phyloP scores from a whole-genome alignment of 2,797 vertebrate genomes.

The Odontamblyopus lacepedii region DNA sequence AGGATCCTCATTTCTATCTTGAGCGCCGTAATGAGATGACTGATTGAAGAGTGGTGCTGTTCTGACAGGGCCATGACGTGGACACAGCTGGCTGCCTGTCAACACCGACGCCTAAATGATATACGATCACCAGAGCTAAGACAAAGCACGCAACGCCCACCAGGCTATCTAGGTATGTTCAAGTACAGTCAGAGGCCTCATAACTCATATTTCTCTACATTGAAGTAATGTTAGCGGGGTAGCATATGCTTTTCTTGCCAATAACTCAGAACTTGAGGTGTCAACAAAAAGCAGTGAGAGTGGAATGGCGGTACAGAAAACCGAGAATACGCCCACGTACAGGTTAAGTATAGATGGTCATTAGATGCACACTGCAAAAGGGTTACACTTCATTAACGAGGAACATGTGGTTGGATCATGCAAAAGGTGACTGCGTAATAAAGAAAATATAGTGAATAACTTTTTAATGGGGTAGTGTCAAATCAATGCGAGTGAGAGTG shows the following conservation, averaged over 20 bases:
- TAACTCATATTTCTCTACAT: not conserved
- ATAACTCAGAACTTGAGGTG: not conserved
- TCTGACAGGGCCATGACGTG: constrained; percentile 68
- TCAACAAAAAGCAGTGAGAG: constrained; percentile 7
- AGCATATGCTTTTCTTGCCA: not conserved
- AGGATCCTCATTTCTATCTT: constrained; percentile 51
- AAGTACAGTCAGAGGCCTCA: constrained; percentile 14
- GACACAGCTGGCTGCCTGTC: constrained; percentile 72
- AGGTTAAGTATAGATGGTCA: not conserved
- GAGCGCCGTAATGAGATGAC: constrained; percentile 68
- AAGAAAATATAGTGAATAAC: not conserved
- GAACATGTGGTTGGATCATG: not conserved
- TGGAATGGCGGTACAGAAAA: constrained; percentile 46
- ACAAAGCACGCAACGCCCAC: constrained; percentile 53
- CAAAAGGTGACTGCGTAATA: not conserved
- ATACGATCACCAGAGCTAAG: constrained; percentile 43
- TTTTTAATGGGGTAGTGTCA: not conserved
- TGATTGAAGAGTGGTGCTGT: constrained; percentile 63
- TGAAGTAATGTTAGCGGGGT: constrained; percentile 3
- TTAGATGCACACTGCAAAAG: not conserved
- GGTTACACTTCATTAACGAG: not conserved
- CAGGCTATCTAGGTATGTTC: constrained; percentile 40
- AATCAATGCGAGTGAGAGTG: not conserved
- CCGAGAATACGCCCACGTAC: constrained; percentile 53
- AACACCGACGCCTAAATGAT: constrained; percentile 61